A percentile compares a stretch with the other conserved stretches of the same genome.
Conservation (phyloP, 2,888 invertebrate species). For the Papilio protenor region DNA sequence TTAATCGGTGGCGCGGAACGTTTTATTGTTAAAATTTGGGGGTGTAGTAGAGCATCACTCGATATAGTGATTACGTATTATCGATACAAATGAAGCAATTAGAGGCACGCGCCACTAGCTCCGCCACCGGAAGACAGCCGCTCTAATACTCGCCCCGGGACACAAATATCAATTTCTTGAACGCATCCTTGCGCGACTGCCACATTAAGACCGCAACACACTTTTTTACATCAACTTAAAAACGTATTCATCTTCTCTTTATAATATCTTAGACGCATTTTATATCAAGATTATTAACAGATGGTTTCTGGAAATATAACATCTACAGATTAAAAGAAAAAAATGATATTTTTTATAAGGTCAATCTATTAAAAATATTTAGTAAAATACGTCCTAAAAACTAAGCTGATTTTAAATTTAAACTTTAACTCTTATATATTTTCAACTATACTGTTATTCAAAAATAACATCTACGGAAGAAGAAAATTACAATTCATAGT, state of each 20-base stretch:
- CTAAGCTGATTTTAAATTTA: too few relatives aligned
- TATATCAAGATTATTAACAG: not conserved
- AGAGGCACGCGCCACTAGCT: conserved; percentile 76
- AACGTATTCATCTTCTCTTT: conserved; percentile 10
- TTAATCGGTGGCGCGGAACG: conserved; percentile 63
- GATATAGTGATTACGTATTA: conserved; percentile 64
- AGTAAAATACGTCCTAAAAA: not conserved
- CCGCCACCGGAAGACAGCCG: conserved; percentile 78
- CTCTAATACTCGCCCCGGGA: conserved; percentile 79
- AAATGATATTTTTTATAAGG: not conserved
- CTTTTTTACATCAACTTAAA: conserved; percentile 32
- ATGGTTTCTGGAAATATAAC: not conserved
- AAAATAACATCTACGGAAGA: not conserved
- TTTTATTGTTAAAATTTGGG: conserved; percentile 53
- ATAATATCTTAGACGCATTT: not conserved
- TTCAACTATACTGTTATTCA: too few relatives aligned
- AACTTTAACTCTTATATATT: too few relatives aligned
- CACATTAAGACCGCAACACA: conserved; percentile 40
- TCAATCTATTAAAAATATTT: not conserved
- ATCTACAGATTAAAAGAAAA: not conserved
- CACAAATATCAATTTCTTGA: conserved; percentile 82
- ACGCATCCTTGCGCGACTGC: conserved; percentile 66
- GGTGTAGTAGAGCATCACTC: conserved; percentile 48
- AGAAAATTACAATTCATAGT: not conserved
- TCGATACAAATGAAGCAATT: conserved; percentile 82